Evolutionary conservation across 2,113 vertebrate species (phyloP), one percentile per base, ranked within the genome.

Genomic region (Pangasianodon hypophthalmus): DNA sequence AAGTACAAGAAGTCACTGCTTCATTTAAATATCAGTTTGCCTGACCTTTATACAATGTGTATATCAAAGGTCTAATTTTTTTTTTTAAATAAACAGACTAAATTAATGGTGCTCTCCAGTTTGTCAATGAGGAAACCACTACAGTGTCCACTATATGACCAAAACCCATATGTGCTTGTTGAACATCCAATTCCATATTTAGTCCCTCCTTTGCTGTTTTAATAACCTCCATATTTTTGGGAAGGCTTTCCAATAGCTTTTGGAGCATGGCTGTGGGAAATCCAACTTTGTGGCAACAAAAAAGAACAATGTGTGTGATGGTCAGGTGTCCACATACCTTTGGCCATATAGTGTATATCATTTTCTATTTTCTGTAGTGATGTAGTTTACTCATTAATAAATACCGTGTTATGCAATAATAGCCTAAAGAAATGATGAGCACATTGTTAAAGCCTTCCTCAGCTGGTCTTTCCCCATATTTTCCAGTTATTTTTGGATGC

Each of bases 401-500:
- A 83, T 26, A 9, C 32, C 11, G 0, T 10, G 3, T 37, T 58
- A 58, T 19, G 2, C 2, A 58, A 83, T 3, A 56, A 83, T 58
- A 83, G 7, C 21, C 14, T 1, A 58, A 37, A 52, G 19, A 58
- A 58, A 6, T 46, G 21, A 50, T 13, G 3, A 37, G n/a, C n/a
- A 19, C 79, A 83, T 46, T 48, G 83, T 46, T 62, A 26, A 29
- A 2, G 9, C 1, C 24, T 48, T 84, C 10, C 16, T 44, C 24
- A 56, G 75, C 64, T 71, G 32, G 24, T n/a, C 26, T 26, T n/a
- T 56, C 52, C 67, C 4, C 32, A 58, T 83, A 62, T 62, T 62
- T 32, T 44, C n/a, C 54, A 64, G 32, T 16, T 85, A 85, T 85
- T 64, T 85, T 85, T 29, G 82, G 82, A 46, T n/a, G 11, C 41